phyloP scores from a whole-genome alignment of 2,113 vertebrate species.

The Nannobrachium achirus region DNA sequence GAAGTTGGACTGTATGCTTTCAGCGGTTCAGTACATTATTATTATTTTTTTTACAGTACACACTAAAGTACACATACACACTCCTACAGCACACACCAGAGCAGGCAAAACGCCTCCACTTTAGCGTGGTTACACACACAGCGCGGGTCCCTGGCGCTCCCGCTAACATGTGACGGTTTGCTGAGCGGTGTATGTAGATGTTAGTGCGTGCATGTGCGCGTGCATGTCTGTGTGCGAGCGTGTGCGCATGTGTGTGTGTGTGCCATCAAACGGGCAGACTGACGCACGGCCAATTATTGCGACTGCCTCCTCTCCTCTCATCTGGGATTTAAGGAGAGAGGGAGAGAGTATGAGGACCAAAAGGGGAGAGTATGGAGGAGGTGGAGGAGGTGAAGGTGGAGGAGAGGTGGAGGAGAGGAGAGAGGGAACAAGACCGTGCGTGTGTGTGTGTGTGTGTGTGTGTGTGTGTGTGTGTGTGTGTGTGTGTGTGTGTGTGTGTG shows the following conservation, averaged over 20 bases:
- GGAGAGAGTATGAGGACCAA: conserved; percentile 13
- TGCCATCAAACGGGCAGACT: conserved; percentile 76
- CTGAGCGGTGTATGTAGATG: conserved; percentile 78
- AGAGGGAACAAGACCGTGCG: conserved; percentile 53
- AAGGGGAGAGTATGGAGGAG: background rate
- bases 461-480: no score
- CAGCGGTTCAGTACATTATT: no score
- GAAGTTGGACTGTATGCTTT: no score
- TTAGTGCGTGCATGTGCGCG: no score
- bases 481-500: no score
- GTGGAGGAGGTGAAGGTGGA: conserved; percentile 42
- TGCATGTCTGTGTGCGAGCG: no score
- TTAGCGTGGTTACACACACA: conserved; percentile 76
- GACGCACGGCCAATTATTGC: conserved; percentile 80
- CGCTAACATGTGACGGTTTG: conserved; percentile 82
- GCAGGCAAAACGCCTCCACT: conserved; percentile 75
- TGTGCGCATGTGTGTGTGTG: no score
- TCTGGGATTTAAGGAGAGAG: conserved; percentile 73
- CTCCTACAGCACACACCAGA: background rate
- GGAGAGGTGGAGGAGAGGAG: conserved; percentile 16
- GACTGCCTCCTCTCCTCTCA: conserved; percentile 75
- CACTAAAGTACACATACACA: no score
- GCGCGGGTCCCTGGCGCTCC: conserved; percentile 71
- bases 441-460: conserved; percentile 59
- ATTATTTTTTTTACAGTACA: no score